Evolutionary conservation across 2,113 vertebrate genomes (phyloP), one percentile per base, ranked within the genome.

Genomic region (Amblyopsis rosae): DNA sequence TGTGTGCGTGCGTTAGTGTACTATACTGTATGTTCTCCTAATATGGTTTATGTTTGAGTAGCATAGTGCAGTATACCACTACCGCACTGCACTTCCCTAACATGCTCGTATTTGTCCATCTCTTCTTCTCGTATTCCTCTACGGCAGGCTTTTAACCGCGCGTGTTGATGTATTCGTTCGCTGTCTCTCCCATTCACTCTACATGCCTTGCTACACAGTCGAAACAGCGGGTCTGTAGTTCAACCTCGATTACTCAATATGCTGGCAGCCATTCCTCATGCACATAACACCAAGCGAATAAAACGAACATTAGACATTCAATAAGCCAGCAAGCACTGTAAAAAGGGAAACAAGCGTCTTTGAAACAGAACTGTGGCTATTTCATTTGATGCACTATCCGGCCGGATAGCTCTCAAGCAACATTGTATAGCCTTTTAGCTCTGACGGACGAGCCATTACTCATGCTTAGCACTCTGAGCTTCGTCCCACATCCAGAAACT

Each of bases 401-500:
- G 62, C 46, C 15, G 35, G 46, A 64, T 65, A 70, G 53, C 73
- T 77, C 74, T 82, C 73, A 82, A 73, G 81, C 79, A 75, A 75
- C 69, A 67, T 59, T 12, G 33, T 3, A 50, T 10, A 45, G 41
- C 3, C 19, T 62, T 35, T 59, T 59, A 35, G 57, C n/a, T 12
- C 41, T 5, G 57, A 13, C 16, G 6, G 47, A 67, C 0, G 41
- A 62, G 70, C 57, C 70, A 55, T 86, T 79, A 87, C 77, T 87
- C 77, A 85, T 6, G n/a, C 80, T 88, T 72, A 84, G 76, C 76
- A 77, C 80, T 71, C 68, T 45, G 45, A 58, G 71, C 77, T 75
- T 75, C 67, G 81, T 79, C 77, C 70, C 75, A 32, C 45, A 62
- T 79, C 75, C 83, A 81, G 63, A 78, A 59, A 69, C 47, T 26